Evolutionary conservation across 2,797 vertebrate species (phyloP).

Genomic region (Hafferia zeledoni): DNA sequence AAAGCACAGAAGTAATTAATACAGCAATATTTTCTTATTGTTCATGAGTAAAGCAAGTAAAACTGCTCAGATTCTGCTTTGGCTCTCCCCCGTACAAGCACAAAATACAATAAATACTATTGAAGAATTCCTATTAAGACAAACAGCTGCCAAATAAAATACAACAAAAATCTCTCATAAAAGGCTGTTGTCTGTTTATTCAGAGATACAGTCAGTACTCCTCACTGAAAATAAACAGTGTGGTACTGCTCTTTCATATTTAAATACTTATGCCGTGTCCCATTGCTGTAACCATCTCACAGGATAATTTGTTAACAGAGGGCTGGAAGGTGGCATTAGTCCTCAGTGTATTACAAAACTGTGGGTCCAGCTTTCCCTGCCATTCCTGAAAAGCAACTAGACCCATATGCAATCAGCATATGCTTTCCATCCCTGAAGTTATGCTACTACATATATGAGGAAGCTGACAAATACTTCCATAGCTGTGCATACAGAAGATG

Average conservation of each 20-base stretch:
- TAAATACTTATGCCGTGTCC: background rate
- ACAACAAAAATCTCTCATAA: conserved; percentile 46
- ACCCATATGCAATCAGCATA: background rate
- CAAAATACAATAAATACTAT: conserved; percentile 50
- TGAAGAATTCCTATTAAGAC: conserved; percentile 53
- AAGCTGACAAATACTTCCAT: background rate
- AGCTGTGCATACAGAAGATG: background rate
- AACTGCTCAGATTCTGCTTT: conserved; percentile 39
- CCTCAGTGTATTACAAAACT: background rate
- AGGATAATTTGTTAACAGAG: background rate
- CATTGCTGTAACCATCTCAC: background rate
- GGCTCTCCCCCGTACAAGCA: conserved; percentile 33
- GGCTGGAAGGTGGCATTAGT: background rate
- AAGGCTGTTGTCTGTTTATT: conserved; percentile 52
- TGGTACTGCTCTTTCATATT: conserved; percentile 16
- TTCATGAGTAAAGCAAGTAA: conserved; percentile 48
- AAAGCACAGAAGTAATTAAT: conserved; percentile 66
- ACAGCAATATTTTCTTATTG: conserved; percentile 61
- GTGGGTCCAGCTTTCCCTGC: background rate
- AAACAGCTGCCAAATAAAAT: conserved; percentile 52
- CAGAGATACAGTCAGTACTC: conserved; percentile 18
- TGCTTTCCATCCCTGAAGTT: background rate
- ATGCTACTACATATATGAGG: background rate
- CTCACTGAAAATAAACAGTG: conserved; percentile 26
- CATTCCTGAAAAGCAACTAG: background rate